Conservation (phyloP, 2,888 invertebrate species). For the Troides helena region DNA sequence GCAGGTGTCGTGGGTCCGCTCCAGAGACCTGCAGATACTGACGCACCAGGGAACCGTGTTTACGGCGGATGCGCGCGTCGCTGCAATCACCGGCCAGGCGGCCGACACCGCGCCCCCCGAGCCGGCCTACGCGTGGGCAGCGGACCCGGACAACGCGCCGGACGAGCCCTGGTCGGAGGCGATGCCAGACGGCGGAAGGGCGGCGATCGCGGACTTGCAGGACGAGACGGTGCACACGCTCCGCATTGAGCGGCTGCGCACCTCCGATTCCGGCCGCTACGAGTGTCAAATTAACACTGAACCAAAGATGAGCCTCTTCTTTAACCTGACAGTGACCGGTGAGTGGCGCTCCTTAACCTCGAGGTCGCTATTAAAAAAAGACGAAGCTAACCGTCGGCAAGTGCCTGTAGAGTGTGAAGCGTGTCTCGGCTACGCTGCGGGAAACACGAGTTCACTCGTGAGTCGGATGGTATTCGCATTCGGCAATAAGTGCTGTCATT, state of each 20-base stretch:
- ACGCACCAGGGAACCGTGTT: constrained; percentile 83
- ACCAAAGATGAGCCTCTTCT: constrained; percentile 85
- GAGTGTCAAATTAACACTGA: constrained; percentile 89
- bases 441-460: too few relatives aligned
- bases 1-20: constrained; percentile 88
- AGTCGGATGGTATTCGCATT: too few relatives aligned
- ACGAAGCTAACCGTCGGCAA: too few relatives aligned
- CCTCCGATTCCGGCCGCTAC: constrained; percentile 83
- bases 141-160: constrained; percentile 36
- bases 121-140: constrained; percentile 65
- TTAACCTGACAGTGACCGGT: constrained; percentile 74
- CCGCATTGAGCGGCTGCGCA: constrained; percentile 79
- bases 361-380: too few relatives aligned
- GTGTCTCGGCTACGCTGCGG: too few relatives aligned
- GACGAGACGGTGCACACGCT: constrained; percentile 80
- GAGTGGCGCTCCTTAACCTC: neutral
- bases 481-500: too few relatives aligned
- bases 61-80: constrained; percentile 84
- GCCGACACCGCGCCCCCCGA: constrained; percentile 36
- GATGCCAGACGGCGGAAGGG: constrained; percentile 71
- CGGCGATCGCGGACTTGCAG: constrained; percentile 57
- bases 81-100: constrained; percentile 76
- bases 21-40: constrained; percentile 85
- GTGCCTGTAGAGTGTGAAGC: too few relatives aligned
- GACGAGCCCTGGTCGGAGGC: constrained; percentile 49